A percentile compares a stretch with the other conserved stretches of the same genome.
Conservation (phyloP, 2,888 invertebrate genomes). For the Drosophila villosipedis region DNA sequence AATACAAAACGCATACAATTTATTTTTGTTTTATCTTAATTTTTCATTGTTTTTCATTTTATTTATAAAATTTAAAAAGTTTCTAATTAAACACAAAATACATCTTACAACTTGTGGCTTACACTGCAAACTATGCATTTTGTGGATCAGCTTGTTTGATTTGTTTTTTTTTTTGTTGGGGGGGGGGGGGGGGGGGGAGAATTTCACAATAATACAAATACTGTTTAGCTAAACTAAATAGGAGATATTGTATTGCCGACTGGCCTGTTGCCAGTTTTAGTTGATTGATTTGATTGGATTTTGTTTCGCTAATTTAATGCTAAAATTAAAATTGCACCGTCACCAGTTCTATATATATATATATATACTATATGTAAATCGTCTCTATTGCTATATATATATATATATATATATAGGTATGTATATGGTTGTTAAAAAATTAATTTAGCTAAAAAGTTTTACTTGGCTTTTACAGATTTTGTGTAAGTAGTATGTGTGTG, state of each 20-base stretch:
- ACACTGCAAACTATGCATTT: conserved; percentile 38
- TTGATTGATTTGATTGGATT: conserved; percentile 51
- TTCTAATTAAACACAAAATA: conserved; percentile 72
- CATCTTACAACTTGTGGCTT: conserved; percentile 61
- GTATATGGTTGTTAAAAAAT: conserved; percentile 64
- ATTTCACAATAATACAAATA: conserved; percentile 64
- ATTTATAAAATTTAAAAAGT: conserved; percentile 79
- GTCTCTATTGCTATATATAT: conserved; percentile 49
- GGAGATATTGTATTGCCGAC: conserved; percentile 52
- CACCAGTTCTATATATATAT: conserved; percentile 72
- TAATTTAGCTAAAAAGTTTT: conserved; percentile 81
- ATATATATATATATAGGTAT: conserved; percentile 55
- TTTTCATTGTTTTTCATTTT: conserved; percentile 56
- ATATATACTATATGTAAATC: conserved; percentile 30
- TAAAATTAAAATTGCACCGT: conserved; percentile 82
- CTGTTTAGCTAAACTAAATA: conserved; percentile 64
- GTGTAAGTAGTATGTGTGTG: conserved; percentile 17
- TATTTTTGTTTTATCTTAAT: conserved; percentile 29
- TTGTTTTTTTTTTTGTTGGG: conserved; percentile 14
- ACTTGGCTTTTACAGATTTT: conserved; percentile 67
- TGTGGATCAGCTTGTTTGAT: conserved; percentile 25
- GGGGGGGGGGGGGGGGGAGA: too few relatives aligned
- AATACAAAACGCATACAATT: neutral
- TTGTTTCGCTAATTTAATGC: conserved; percentile 58
- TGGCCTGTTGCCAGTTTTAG: conserved; percentile 28